Evolutionary conservation across 2,113 vertebrate genomes (phyloP), one percentile per base, ranked within the genome.

Genomic region (Takifugu bimaculatus): DNA sequence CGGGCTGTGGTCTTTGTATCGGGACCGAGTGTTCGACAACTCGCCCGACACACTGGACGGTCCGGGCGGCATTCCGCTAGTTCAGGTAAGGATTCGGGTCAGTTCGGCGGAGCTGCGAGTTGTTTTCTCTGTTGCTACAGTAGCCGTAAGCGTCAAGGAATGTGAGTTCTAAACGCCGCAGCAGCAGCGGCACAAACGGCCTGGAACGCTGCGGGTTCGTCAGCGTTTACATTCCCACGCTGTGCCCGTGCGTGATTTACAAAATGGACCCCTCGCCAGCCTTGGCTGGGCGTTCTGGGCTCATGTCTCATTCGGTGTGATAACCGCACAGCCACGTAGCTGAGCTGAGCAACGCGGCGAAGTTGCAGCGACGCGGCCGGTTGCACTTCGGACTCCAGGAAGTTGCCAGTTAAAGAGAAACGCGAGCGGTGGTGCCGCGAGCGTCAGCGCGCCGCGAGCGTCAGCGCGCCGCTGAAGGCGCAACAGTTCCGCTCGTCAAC

Each of bases 1-100:
- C 78, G 95, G 95, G 60, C 90, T 96, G 54, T 97, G 95, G 95
- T 93, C 94, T n/a, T 78, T 96, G 47, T 94, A 95, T 90, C 86
- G 92, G 56, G 95, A 96, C 84, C 88, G 93, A 70, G 90, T 93
- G 68, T 91, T 93, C 78, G 94, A 95, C 84, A 90, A 89, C 90
- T 88, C 88, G 48, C 86, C 90, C 3, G 88, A 87, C 47, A 43
- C 48, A 0, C 70, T 26, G 71, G 65, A 90, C 63, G 81, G 79
- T 44, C 74, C 87, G 63, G 83, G 82, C 43, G 88, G 67, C 53
- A 29, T 83, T 4, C 79, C 73, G 9, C 79, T 60, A 5, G 39
- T 86, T 20, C 91, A 93, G 93, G 93, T 93, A 83, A 81, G 77
- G 10, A 42, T 25, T 47, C 50, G 63, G 58, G 54, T 39, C 35